Evolutionary conservation across 2,797 vertebrate genomes (phyloP), one percentile per base, ranked within the genome.

Genomic region (Podarcis siculus): DNA sequence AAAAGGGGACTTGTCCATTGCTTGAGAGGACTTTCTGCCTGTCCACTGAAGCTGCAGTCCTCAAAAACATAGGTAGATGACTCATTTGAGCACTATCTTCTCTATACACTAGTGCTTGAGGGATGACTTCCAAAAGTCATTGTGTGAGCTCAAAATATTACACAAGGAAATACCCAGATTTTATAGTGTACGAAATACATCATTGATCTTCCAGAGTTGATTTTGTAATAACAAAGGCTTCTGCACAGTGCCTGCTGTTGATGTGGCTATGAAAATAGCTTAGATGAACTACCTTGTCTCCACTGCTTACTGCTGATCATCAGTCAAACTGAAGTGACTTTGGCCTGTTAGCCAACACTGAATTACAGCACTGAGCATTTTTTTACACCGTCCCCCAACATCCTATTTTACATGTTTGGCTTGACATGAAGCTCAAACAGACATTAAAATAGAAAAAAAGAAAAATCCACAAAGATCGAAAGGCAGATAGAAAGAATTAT

Each of bases 281-380:
- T 90, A 91, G 79, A 89, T 87, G 79, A 90, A 89, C 87, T 91
- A 83, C 55, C 72, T 8, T 90, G 83, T 72, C 32, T 79, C 37
- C 35, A 21, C 75, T 32, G 3, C 37, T 80, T 85, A 61, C 32
- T 86, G 77, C 82, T 64, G 32, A 39, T 73, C 27, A 87, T 91
- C 85, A 87, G 82, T 89, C 82, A 90, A 15, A 87, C 55, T 78
- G 67, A 79, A 82, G 76, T 66, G 85, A 87, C n/a, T 90, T 85
- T 87, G 72, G 27, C 32, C 89, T 79, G 82, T 93, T 89, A 90
- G 39, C 9, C 87, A 64, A 90, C 35, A 32, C 80, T 37, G 61
- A 89, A 82, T 83, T 91, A 76, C 45, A 75, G 42, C 5, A 79
- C 30, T 81, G 86, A 89, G 82, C 77, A 79, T 8, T 35, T 81